Conservation (phyloP, 2,888 invertebrate genomes). For the Pachliopta kotzebuea region DNA sequence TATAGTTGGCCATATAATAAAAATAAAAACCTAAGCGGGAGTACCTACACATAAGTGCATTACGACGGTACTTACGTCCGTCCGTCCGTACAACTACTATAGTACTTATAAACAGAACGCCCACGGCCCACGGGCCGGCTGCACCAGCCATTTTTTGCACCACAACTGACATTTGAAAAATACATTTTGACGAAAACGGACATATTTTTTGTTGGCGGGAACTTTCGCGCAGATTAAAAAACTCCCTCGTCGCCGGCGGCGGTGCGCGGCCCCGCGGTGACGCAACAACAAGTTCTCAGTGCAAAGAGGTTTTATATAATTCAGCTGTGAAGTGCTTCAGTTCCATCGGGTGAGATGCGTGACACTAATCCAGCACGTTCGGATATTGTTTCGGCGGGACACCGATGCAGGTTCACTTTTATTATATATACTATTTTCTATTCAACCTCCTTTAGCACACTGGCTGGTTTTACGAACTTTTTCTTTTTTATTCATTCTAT, state of each 20-base stretch:
- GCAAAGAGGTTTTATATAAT: slow-evolving; percentile 19
- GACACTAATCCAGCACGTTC: slow-evolving; percentile 39
- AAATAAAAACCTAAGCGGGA: slow-evolving; percentile 69
- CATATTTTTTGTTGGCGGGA: slow-evolving; percentile 56
- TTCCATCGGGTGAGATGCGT: slow-evolving; percentile 52
- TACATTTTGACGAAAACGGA: slow-evolving; percentile 77
- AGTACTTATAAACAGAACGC: slow-evolving; percentile 68
- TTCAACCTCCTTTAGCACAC: neutral
- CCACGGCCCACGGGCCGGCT: slow-evolving; percentile 62
- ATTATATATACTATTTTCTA: slow-evolving; percentile 34
- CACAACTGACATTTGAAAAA: slow-evolving; percentile 74
- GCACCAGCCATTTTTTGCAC: slow-evolving; percentile 74
- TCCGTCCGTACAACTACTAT: no score
- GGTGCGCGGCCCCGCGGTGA: slow-evolving; percentile 30
- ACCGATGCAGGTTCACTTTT: slow-evolving; percentile 63
- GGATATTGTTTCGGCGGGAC: slow-evolving; percentile 43
- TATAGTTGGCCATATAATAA: slow-evolving; percentile 77
- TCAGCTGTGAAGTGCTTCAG: slow-evolving; percentile 41
- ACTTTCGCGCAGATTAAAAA: slow-evolving; percentile 20
- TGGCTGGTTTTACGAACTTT: neutral
- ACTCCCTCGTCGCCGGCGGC: slow-evolving; percentile 31
- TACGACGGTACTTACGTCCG: slow-evolving; percentile 62
- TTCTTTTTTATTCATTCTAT: neutral
- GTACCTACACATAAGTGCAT: slow-evolving; percentile 77
- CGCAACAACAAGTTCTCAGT: slow-evolving; percentile 35